phyloP scores from a whole-genome alignment of 2,797 vertebrate genomes.

The Nyctibius grandis region DNA sequence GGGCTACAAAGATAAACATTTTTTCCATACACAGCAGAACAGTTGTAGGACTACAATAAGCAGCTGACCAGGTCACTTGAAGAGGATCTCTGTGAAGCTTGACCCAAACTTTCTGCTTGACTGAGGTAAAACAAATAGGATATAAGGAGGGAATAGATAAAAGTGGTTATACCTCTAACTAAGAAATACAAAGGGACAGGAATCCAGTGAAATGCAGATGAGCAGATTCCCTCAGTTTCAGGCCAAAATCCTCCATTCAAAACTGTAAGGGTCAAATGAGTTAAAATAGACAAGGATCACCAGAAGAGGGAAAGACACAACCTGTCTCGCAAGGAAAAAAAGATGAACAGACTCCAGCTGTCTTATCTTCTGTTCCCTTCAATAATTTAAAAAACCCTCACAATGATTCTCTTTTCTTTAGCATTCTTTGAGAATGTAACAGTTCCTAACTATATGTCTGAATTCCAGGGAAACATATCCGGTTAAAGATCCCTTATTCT shows the following conservation, averaged over 20 bases:
- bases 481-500: conserved; percentile 65
- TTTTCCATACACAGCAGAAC: neutral
- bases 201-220: neutral
- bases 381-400: neutral
- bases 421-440: neutral
- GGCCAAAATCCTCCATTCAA: neutral
- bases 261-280: neutral
- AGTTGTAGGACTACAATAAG: neutral
- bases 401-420: neutral
- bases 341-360: neutral
- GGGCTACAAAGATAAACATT: neutral
- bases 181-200: neutral
- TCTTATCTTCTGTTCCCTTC: neutral
- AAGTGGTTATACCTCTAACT: neutral
- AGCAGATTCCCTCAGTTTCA: neutral
- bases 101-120: neutral
- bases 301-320: neutral
- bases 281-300: neutral
- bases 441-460: neutral
- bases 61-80: neutral
- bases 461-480: conserved; percentile 66
- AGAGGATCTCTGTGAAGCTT: neutral
- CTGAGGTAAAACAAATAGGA: neutral
- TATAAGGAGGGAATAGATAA: neutral
- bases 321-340: neutral